phyloP scores from a whole-genome alignment of 2,113 vertebrate genomes.

The Alces alces region DNA sequence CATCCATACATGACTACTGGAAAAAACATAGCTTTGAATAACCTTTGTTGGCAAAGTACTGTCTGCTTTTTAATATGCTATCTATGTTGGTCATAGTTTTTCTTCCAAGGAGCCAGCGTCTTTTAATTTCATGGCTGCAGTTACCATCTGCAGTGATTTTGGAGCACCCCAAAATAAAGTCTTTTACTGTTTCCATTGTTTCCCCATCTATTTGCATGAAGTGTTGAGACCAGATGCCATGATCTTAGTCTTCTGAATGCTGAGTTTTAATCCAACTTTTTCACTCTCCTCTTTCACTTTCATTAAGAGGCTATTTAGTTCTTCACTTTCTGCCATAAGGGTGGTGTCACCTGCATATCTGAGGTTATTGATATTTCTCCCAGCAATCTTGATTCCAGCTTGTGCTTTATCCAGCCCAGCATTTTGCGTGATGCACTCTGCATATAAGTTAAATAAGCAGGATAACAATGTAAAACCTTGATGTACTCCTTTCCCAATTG shows the following conservation, averaged over 20 bases:
- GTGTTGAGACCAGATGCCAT: accelerated
- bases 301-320: background rate
- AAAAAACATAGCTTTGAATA: background rate
- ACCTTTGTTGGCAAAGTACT: background rate
- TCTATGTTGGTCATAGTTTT: background rate
- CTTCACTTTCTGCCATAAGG: background rate
- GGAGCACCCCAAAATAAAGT: background rate
- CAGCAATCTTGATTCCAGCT: background rate
- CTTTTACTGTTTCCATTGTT: background rate
- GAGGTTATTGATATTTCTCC: background rate
- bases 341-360: background rate
- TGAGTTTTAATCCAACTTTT: background rate
- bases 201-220: background rate
- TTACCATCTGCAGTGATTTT: background rate
- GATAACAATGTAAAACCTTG: background rate
- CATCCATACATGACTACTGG: background rate
- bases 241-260: background rate
- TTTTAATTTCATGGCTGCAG: background rate
- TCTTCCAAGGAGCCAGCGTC: background rate
- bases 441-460: background rate
- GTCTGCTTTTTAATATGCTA: background rate
- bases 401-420: background rate
- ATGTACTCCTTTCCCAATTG: background rate
- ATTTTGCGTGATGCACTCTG: background rate
- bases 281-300: background rate